Base-by-base conservation (phyloP, 2,113 vertebrate species). In the Zootoca vivipara region DNA sequence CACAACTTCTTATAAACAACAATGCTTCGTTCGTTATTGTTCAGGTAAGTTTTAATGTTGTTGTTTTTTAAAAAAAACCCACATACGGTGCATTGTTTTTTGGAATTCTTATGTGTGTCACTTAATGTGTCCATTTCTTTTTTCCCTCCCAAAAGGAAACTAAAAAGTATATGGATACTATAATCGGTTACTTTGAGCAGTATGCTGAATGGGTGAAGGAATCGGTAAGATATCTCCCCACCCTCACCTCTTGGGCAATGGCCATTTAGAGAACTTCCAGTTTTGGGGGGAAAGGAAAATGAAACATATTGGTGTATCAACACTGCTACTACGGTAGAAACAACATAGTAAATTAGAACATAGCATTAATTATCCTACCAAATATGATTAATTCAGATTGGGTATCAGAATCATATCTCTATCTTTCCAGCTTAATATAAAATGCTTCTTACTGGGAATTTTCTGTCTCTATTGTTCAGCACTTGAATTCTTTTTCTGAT, bases 171-270 rank as follows among this genome's bases (percentile, higher is more conserved):
- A 96, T 95, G 82, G 93, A 94, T n/a, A 97, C 91, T 38, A 95
- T 99, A 82, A 86, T 98, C 64, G 95, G 96, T 67, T 98, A 99
- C 97, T 99, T 99, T 86, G 95, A 97, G 85, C 97, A 97, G 3
- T 99, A 99, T 75, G 79, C 97, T 30, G 95, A 97, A 7, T 99
- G 99, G 99, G 96, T 98, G 89, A 97, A 96, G 91, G 95, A 96
- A 26, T 96, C 98, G 22, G 99, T 99, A 96, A 99, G 98, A 2
- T 62, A 26, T 75, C 52, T 38, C 1, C 88, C 91, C 90, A 18
- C 5, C 18, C 58, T 7, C 77, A 80, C 7, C 0, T 0, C 56
- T 86, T 73, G 1, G 69, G 64, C 73, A 56, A n/a, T 33, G 74
- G 4, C 70, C 81, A 42, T 64, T 6, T 80, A 33, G 56, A 82